phyloP scores from a whole-genome alignment of 1,140 invertebrate genomes.

The Trichonephila clavata region DNA sequence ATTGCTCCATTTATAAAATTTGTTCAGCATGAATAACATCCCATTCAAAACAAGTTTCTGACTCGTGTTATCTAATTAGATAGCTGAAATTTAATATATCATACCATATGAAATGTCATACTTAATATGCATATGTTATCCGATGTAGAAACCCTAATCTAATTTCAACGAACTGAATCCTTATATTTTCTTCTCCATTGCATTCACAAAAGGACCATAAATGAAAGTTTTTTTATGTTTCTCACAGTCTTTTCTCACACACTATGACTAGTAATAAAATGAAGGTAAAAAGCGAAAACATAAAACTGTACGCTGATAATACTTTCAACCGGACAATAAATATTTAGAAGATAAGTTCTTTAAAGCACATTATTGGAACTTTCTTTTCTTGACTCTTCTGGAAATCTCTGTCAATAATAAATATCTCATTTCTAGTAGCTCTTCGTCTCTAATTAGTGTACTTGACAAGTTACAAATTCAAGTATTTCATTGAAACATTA shows the following conservation, averaged over 20 bases:
- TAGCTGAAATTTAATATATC: too few species aligned
- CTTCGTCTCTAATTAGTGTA: not conserved
- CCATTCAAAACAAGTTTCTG: too few species aligned
- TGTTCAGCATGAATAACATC: too few species aligned
- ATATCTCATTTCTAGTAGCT: not conserved
- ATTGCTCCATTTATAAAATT: too few species aligned
- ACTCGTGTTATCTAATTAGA: too few species aligned
- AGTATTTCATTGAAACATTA: too few species aligned
- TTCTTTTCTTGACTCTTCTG: not conserved
- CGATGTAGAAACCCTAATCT: not conserved
- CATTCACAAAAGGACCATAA: not conserved
- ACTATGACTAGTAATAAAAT: not conserved
- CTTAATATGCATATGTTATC: not conserved
- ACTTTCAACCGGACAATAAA: not conserved
- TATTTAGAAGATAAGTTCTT: not conserved
- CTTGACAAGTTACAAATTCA: not conserved
- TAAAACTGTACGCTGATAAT: not conserved
- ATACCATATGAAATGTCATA: too few species aligned
- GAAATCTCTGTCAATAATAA: not conserved
- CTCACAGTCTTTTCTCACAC: not conserved
- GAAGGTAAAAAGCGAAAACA: not conserved
- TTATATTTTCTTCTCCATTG: not conserved
- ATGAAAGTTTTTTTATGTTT: not conserved
- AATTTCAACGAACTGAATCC: not conserved
- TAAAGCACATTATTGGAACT: not conserved